Conservation (phyloP, 2,797 vertebrate species). For the Ambastaia sidthimunki region DNA sequence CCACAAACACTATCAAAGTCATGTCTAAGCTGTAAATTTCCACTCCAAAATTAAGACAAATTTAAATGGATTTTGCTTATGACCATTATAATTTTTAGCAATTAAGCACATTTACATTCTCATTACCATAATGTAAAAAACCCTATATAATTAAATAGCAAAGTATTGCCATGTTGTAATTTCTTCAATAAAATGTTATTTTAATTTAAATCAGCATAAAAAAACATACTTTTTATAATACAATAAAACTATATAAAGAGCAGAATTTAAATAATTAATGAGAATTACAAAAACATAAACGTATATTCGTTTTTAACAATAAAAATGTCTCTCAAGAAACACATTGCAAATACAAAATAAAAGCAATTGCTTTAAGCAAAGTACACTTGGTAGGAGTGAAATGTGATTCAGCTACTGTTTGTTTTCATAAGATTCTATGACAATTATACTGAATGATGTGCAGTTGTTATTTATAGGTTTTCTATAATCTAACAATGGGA, state of each 20-base stretch:
- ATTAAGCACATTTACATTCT: background rate
- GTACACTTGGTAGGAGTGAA: background rate
- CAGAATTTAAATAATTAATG: background rate
- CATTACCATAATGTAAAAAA: background rate
- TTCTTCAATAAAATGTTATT: background rate
- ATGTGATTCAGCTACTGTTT: background rate
- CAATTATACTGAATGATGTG: background rate
- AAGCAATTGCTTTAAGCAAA: no score
- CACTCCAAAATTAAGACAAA: background rate
- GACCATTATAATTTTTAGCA: background rate
- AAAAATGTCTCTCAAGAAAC: background rate
- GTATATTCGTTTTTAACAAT: background rate
- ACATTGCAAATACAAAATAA: no score
- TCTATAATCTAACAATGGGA: background rate
- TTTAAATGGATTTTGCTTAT: background rate
- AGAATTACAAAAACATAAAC: background rate
- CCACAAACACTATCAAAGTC: background rate
- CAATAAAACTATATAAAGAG: background rate
- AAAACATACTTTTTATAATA: background rate
- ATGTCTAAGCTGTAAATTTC: background rate
- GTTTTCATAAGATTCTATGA: no score
- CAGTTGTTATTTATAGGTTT: background rate
- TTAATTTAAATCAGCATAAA: background rate
- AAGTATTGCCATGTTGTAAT: background rate
- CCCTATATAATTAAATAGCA: background rate